These are phyloP conservation scores for Microhierax caerulescens DNA, from an alignment of 2,797 vertebrate genomes.

Conservation along the genomic window DNA sequence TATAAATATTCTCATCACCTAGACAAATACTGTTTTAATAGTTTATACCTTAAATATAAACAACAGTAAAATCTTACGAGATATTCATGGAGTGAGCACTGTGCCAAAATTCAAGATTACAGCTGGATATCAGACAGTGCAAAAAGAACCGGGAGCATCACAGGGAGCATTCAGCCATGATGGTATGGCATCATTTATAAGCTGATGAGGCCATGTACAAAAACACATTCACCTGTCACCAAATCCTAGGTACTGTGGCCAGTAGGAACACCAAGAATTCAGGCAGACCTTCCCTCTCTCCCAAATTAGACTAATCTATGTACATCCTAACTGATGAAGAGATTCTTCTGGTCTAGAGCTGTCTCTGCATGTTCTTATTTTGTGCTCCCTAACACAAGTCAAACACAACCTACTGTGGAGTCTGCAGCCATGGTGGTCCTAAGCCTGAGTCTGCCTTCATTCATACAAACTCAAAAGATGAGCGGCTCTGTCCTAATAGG, in stretches of 20 bases:
- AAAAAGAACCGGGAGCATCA: not conserved
- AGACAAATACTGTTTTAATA: not conserved
- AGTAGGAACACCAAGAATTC: not conserved
- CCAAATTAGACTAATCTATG: not conserved
- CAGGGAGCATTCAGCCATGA: not conserved
- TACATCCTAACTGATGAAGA: not conserved
- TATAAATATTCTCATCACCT: not conserved
- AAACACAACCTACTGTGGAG: not conserved
- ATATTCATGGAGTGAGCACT: not conserved
- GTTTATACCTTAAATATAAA: not conserved
- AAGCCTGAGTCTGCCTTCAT: not conserved
- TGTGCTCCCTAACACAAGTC: not conserved
- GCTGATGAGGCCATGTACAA: not conserved
- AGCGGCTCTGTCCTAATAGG: not conserved
- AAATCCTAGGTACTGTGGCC: not conserved
- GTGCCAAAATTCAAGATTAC: not conserved
- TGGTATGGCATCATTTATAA: fast-evolving
- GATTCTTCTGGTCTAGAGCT: not conserved
- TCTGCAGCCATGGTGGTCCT: not conserved
- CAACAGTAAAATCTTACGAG: not conserved
- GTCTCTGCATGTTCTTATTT: not conserved
- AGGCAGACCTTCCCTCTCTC: not conserved
- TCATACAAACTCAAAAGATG: not conserved
- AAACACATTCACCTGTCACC: not conserved
- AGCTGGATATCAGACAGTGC: not conserved